Percentiles rank a stretch among this genome's conserved stretches.
Conservation (phyloP, 2,888 invertebrate species). For the Drosophila macrothrix region DNA sequence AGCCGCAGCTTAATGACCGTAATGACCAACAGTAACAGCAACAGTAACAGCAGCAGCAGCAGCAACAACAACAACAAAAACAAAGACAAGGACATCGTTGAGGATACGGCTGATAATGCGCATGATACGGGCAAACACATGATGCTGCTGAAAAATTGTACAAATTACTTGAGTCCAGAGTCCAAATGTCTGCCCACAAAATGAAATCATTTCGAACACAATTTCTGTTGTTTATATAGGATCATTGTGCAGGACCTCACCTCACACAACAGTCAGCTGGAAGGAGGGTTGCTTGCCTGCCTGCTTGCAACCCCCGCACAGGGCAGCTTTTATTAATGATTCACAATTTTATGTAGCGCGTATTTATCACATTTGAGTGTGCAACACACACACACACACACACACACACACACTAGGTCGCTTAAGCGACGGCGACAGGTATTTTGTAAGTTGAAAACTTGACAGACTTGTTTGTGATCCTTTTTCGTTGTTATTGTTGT, state of each 20-base stretch:
- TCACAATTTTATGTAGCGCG: conserved; percentile 75
- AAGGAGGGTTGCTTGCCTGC: conserved; percentile 30
- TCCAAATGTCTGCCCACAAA: conserved; percentile 57
- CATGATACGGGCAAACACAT: conserved; percentile 70
- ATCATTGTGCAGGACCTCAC: conserved; percentile 21
- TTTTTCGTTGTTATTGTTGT: conserved; percentile 45
- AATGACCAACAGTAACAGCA: conserved; percentile 71
- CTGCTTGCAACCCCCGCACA: conserved; percentile 41
- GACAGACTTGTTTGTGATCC: conserved; percentile 82
- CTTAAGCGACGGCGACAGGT: conserved; percentile 68
- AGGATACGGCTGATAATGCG: conserved; percentile 53
- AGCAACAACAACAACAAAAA: conserved; percentile 32
- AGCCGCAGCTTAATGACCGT: conserved; percentile 76
- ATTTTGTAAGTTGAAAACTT: conserved; percentile 81
- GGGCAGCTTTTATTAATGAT: conserved; percentile 79
- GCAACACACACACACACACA: conserved; percentile 26
- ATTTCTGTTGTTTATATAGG: conserved; percentile 68
- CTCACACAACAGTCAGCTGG: neutral
- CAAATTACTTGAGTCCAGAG: conserved; percentile 71
- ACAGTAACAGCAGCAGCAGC: conserved; percentile 36
- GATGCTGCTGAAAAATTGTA: conserved; percentile 81
- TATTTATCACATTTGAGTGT: conserved; percentile 76
- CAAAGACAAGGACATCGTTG: conserved; percentile 34
- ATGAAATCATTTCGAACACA: conserved; percentile 66
- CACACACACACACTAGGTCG: conserved; percentile 15